Evolutionary conservation across 2,888 invertebrate genomes (phyloP).

Genomic region (Oxystoma pomonae): DNA sequence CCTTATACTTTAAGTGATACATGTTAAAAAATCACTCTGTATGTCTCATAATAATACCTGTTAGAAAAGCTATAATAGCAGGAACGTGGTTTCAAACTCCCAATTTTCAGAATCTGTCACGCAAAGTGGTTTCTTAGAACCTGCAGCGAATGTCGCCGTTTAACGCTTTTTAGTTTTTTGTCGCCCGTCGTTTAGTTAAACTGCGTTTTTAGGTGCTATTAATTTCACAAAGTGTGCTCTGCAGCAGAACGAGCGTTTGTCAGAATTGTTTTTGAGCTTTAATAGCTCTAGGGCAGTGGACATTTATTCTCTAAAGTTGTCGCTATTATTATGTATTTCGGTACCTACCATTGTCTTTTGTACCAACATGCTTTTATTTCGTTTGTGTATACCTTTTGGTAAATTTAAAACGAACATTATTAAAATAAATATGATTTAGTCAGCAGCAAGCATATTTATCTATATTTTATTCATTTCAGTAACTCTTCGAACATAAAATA

Average conservation of each 20-base stretch:
- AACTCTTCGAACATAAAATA: background rate
- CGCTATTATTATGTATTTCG: background rate
- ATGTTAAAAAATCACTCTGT: too few species aligned
- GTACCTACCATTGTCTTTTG: background rate
- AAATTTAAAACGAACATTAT: background rate
- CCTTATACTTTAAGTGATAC: too few species aligned
- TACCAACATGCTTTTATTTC: background rate
- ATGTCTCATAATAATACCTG: too few species aligned
- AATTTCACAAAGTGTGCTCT: background rate
- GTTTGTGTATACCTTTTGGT: background rate
- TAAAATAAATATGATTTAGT: background rate
- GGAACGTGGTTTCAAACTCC: background rate
- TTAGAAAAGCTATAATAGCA: too few species aligned
- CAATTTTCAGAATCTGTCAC: constrained; percentile 21
- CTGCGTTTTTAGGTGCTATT: background rate
- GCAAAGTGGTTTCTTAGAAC: constrained; percentile 20
- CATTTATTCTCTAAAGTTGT: background rate
- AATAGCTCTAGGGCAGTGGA: background rate
- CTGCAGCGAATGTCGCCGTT: constrained; percentile 3
- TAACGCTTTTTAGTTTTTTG: background rate
- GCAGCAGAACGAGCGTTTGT: too few species aligned
- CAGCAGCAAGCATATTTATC: background rate
- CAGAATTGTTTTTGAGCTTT: background rate
- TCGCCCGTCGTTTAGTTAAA: background rate
- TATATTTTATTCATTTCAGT: background rate